phyloP scores from a whole-genome alignment of 2,888 invertebrate genomes.

The Leptinotarsa rubiginosa region DNA sequence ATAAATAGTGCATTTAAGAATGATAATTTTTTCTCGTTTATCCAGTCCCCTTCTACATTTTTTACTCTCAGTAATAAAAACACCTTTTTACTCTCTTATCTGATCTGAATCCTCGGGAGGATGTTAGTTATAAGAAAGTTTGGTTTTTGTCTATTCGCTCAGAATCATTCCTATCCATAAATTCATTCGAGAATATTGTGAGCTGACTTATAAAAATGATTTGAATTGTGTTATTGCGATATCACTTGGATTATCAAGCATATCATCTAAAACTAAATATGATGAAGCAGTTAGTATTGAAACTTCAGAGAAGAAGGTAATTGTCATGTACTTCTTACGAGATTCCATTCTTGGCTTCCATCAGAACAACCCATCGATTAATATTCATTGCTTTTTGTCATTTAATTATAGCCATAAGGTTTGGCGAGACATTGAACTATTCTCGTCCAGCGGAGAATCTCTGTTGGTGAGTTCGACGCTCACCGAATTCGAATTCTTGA shows the following conservation, averaged over 20 bases:
- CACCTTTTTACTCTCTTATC: too few relatives aligned
- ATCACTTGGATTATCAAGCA: neutral
- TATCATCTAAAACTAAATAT: neutral
- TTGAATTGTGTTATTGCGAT: neutral
- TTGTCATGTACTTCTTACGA: slow-evolving; percentile 2
- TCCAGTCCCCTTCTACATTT: too few relatives aligned
- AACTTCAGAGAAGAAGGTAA: slow-evolving; percentile 4
- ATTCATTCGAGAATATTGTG: neutral
- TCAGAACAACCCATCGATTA: slow-evolving; percentile 16
- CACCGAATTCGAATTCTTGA: slow-evolving; percentile 29
- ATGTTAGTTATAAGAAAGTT: too few relatives aligned
- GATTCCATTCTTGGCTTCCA: slow-evolving; percentile 9
- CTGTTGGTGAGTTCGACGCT: slow-evolving; percentile 19
- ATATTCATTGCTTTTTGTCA: slow-evolving; percentile 25
- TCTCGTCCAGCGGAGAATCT: slow-evolving; percentile 11
- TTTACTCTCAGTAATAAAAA: too few relatives aligned
- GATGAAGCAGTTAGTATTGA: neutral
- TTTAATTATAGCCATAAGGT: slow-evolving; percentile 25
- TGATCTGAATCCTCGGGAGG: too few relatives aligned
- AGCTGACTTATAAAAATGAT: neutral
- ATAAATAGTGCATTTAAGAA: too few relatives aligned
- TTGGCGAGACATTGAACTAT: slow-evolving; percentile 21
- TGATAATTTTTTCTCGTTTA: too few relatives aligned
- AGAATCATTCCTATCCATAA: too few relatives aligned
- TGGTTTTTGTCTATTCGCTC: too few relatives aligned